Percentiles rank a stretch among this genome's conserved stretches.
Conservation (phyloP, 2,888 invertebrate genomes). For the Drosophila kambysellisi region DNA sequence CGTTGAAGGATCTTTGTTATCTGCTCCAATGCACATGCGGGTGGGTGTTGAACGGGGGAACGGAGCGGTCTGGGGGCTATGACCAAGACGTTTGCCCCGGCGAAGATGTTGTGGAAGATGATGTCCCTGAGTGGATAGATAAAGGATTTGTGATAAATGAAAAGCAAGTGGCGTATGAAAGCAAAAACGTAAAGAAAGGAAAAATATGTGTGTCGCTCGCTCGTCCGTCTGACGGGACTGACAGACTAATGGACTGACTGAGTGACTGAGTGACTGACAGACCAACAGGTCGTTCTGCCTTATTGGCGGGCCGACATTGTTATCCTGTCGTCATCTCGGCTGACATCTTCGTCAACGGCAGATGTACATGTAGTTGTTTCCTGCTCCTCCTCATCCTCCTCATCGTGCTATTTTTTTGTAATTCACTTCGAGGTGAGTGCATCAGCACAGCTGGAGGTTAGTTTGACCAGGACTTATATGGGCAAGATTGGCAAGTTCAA, state of each 20-base stretch:
- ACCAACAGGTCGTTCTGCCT: constrained; percentile 14
- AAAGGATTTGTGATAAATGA: constrained; percentile 81
- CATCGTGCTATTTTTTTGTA: constrained; percentile 24
- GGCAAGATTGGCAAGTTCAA: constrained; percentile 31
- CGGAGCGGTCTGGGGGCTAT: constrained; percentile 1
- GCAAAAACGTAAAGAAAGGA: constrained; percentile 56
- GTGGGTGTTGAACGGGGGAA: constrained; percentile 41
- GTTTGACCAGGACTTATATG: constrained; percentile 21
- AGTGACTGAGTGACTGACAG: constrained; percentile 9
- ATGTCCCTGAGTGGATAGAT: constrained; percentile 76
- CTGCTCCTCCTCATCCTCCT: constrained; percentile 18
- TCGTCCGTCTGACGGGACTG: constrained; percentile 16
- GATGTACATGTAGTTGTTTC: constrained; percentile 41
- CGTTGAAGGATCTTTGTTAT: constrained; percentile 83
- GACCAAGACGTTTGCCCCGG: constrained; percentile 66
- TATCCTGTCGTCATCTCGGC: constrained; percentile 48
- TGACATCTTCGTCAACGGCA: constrained; percentile 68
- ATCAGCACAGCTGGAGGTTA: constrained; percentile 9
- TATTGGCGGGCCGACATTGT: constrained; percentile 29
- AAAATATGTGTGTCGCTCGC: constrained; percentile 60
- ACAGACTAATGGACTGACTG: constrained; percentile 9
- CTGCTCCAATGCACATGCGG: constrained; percentile 82
- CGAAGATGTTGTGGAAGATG: constrained; percentile 66
- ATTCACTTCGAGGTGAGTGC: constrained; percentile 17
- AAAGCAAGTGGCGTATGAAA: constrained; percentile 77